Evolutionary conservation across 1,140 invertebrate genomes (phyloP), one percentile per base, ranked within the genome.

Genomic region (Sesamia nonagrioides): DNA sequence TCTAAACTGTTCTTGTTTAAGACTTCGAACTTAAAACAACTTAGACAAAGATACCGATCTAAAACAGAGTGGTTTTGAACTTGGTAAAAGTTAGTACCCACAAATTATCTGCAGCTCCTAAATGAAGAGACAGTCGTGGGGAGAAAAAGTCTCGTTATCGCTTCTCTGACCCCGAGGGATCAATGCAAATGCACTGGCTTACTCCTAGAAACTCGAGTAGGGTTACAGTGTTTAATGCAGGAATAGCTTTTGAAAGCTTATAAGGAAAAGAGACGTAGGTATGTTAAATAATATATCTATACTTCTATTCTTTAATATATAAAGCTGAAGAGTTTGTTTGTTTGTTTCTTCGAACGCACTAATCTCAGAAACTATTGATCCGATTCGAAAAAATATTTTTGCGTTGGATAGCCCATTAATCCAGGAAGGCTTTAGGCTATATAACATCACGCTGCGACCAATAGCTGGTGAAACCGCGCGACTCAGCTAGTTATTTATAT

Each of bases 121-220:
- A n/a, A 40, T 15, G 17, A 63, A 45, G 42, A 3, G 60, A 40
- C 60, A 21, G 21, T 7, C 5, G 11, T 13, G 42, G 11, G 17
- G 9, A 11, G n/a, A 7, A 17, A 66, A 42, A 66, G n/a, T 37
- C n/a, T 48, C 18, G 63, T 48, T 48, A 68, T 18, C 40, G 42
- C 7, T 18, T 68, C 63, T 18, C 42, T 68, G 63, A 68, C 63
- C 63, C 63, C 42, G 18, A 7, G 63, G 42, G 42, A 45, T 68
- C 33, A 50, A 68, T 68, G 40, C 3, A 11, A 21, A 68, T 48
- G 42, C 63, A 68, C 9, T 11, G 27, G 40, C 9, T 45, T 45
- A 13, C 63, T 68, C 63, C 18, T 21, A 17, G 17, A 18, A 15
- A 15, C 7, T 42, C 7, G 18, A 4, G 42, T 68, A 68, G 58